Conservation (phyloP, 2,888 invertebrate genomes). For the Torymus tubicola region DNA sequence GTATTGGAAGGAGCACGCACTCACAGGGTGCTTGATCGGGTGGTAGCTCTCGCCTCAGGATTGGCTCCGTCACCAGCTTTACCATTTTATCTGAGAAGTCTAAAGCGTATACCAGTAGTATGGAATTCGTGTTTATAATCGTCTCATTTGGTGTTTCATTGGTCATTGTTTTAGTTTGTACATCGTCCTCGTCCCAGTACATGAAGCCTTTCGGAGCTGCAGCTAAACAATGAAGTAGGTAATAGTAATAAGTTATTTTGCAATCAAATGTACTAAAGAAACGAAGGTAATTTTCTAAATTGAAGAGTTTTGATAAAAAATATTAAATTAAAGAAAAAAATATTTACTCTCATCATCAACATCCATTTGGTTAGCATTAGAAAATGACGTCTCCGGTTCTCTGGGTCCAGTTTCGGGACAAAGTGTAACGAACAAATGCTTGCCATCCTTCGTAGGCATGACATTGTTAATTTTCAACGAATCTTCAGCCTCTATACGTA, state of each 20-base stretch:
- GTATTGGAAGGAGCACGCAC: constrained; percentile 82
- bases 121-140: constrained; percentile 69
- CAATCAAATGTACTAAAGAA: too few relatives aligned
- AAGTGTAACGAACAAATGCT: constrained; percentile 71
- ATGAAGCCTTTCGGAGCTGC: constrained; percentile 75
- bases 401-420: constrained; percentile 65
- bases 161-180: constrained; percentile 78
- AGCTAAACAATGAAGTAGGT: constrained; percentile 3
- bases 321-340: neutral
- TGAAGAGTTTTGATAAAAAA: too few relatives aligned
- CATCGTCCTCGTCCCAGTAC: constrained; percentile 81
- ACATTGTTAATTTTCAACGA: constrained; percentile 68
- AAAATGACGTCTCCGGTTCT: constrained; percentile 75
- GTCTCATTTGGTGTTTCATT: constrained; percentile 76
- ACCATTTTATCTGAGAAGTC: constrained; percentile 78
- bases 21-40: constrained; percentile 84
- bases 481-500: constrained; percentile 70
- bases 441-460: constrained; percentile 70
- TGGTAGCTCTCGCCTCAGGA: constrained; percentile 80
- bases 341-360: constrained; percentile 72
- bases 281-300: too few relatives aligned
- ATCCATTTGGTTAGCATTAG: constrained; percentile 72
- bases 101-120: constrained; percentile 80
- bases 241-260: neutral
- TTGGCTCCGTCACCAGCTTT: constrained; percentile 80